These are phyloP conservation scores for Pteropus rufus DNA, from an alignment of 2,797 vertebrate genomes.

Conservation along the genomic window DNA sequence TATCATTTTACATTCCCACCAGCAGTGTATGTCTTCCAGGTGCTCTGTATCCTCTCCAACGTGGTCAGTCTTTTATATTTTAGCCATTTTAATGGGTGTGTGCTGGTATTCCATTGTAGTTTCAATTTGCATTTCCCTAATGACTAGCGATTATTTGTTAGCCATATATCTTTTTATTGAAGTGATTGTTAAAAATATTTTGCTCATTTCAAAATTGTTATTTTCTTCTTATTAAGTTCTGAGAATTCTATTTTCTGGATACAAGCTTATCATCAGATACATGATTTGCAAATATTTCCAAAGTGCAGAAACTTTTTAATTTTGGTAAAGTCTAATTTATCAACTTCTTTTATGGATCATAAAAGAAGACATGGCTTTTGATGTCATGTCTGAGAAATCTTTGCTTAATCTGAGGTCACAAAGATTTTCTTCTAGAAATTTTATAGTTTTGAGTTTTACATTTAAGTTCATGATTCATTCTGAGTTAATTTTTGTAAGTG, in stretches of 20 bases:
- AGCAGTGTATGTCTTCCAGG: not conserved
- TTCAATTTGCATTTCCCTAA: not conserved
- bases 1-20: not conserved
- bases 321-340: constrained; percentile 2
- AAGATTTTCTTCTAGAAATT: not conserved
- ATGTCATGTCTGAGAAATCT: not conserved
- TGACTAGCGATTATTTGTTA: not conserved
- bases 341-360: not conserved
- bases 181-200: not conserved
- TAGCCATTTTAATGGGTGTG: not conserved
- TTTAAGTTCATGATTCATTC: not conserved
- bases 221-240: not conserved
- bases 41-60: not conserved
- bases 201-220: not conserved
- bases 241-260: not conserved
- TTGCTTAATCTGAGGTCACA: not conserved
- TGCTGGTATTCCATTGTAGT: not conserved
- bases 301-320: not conserved
- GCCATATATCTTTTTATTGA: not conserved
- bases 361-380: not conserved
- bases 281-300: not conserved
- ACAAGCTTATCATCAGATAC: not conserved
- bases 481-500: not conserved
- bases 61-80: not conserved
- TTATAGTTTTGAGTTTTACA: not conserved